Evolutionary conservation across 2,797 vertebrate species (phyloP), one percentile per base, ranked within the genome.

Genomic region (Acestrorhynchus altus): DNA sequence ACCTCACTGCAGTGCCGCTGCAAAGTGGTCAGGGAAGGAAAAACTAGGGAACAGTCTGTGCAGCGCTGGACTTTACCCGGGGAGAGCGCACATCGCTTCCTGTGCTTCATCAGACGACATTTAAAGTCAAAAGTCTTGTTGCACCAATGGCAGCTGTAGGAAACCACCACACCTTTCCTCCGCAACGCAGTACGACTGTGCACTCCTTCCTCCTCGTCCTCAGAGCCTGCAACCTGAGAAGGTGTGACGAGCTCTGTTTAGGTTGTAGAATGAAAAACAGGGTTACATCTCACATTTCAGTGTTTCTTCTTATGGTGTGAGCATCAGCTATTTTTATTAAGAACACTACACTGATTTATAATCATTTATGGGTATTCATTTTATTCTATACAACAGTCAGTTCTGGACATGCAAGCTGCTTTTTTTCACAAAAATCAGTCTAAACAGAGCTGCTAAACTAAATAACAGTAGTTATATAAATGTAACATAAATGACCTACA

Each of bases 51-150:
- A 77, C 94, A 95, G 40, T 91, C 90, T 0, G 90, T 88, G 15
- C 93, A 93, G 77, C 92, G 92, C 54, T 91, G 89, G 69, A 90
- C 86, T 12, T 85, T 88, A 65, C 91, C 91, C 70, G 89, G 88
- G 16, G 94, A 93, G 79, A 90, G 87, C 1, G 87, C 39, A 87
- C 95, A 98, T 64, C 88, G 86, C 78, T 94, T 96, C 86, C 88
- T 2, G 59, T 96, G 95, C 49, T 94, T 93, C 82, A 93, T 86
- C 74, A 96, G 88, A 4, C 91, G 87, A 83, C 96, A 97, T 82
- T 91, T 96, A 88, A 95, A 97, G 68, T 91, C 90, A 63, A 96
- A 98, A 10, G 82, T 91, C 81, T 94, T 96, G 61, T 89, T 87
- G 0, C 95, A 97, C 87, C 94, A 95, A 81, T 88, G 89, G 71